Evolutionary conservation across 2,888 invertebrate species (phyloP), one percentile per base, ranked within the genome.

Genomic region (Xylocampa areola): DNA sequence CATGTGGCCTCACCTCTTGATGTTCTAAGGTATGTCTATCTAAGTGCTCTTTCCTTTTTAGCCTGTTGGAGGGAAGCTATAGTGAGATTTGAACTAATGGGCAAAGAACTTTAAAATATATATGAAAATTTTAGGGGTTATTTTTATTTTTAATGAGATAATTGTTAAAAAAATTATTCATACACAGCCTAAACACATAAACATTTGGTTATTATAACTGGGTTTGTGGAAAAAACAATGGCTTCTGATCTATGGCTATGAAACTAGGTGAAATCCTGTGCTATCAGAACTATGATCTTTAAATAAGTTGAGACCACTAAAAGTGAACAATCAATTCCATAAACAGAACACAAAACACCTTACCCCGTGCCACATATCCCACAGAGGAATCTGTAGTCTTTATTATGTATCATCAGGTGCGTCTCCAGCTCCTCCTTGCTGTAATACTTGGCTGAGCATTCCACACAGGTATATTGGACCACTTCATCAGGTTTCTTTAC

Each of bases 1-100:
- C 95, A 72, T 96, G 96, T 0, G 97, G 97, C 68, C 97, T 86
- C 61, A 96, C 96, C 4, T 97, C 96, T 80, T 96, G 96, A 79
- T 97, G 97, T 3, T 96, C 96, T 30, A 96, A 89, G 75, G 96
- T 96, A 79, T 97, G 97, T 58, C 97, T 91, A 73, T 97, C 97
- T 67, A 97, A 85, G 79, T 97, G 97, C 80, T 97, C 97, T 76
- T 96, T 96, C 0, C 97, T 95, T 84, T 97, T 97, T 51, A 97
- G 88, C 29, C 94, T 94, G 75, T 32, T 27, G 1, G 11, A 16
- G 16, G 14, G n/a, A 29, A 11, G 16, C 32, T 1, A 4, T 7
- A 14, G 1, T 25, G 1, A 10, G 7, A 25, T 14, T 39, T 14
- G 2, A n/a, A 2, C 16, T 25, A 10, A 4, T 11, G 5, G 1